Evolutionary conservation across 2,113 vertebrate species (phyloP), one percentile per base, ranked within the genome.

Genomic region (Macheiramphus alcinus): DNA sequence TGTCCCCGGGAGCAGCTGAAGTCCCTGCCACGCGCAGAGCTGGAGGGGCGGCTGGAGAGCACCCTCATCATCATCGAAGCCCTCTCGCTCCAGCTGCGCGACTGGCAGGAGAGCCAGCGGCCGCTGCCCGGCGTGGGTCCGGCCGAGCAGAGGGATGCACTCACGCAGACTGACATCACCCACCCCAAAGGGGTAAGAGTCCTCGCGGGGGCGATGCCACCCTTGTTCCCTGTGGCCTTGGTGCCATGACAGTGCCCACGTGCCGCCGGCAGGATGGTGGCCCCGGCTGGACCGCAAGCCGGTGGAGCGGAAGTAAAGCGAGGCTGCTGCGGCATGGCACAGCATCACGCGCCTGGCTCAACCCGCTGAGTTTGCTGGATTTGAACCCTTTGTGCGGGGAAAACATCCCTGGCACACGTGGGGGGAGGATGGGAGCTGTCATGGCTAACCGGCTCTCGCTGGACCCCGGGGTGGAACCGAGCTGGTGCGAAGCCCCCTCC

Each of bases 31-130:
- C 98, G 98, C 75, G 93, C 92, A 16, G 99, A 99, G 94, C 96
- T 99, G 81, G 99, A 99, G 94, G 98, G 98, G 92, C 98, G 98
- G 43, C 93, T 99, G 88, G 97, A 98, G 96, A 99, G 98, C 42
- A 98, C 98, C 81, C 98, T 99, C 73, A 98, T 99, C 96, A 98
- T 99, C 98, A 98, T 99, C 23, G 99, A 99, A 94, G 98, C 98
- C n/a, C 98, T 99, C n/a, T 98, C 98, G 4, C 98, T 97, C 80
- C 99, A 99, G 97, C 95, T 99, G 73, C 93, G 97, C 5, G 73
- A 91, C 50, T 98, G 98, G 95, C 98, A 98, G 56, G 50, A 97
- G 52, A 90, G 26, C 48, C 97, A 92, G 25, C 31, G 36, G 34
- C 31, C 11, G 1, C 42, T 25, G 55, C 56, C 92, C 5, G 87